phyloP scores from a whole-genome alignment of 92 coral and sea anemone genomes.

The Bergia sp. region DNA sequence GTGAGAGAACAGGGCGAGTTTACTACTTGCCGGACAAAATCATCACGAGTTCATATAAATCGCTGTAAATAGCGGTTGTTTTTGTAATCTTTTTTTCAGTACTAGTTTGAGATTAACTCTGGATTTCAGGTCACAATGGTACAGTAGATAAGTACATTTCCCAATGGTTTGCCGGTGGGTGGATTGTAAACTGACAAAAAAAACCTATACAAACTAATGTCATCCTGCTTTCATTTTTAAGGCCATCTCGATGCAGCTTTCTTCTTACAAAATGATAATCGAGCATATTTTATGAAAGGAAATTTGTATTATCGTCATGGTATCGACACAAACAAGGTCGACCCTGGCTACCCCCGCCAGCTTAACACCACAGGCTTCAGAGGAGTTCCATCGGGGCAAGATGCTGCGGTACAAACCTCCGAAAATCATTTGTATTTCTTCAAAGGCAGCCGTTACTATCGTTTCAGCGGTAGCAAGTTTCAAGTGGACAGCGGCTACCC shows the following conservation, averaged over 20 bases:
- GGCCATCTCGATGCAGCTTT: slow-evolving; percentile 3
- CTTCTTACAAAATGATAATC: slow-evolving; percentile 46
- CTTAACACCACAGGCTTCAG: not conserved
- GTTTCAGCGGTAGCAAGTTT: slow-evolving; percentile 65
- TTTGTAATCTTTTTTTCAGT: no score
- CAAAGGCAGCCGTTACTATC: slow-evolving; percentile 72
- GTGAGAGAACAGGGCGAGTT: no score
- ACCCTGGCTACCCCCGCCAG: slow-evolving; percentile 69
- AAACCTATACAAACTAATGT: no score
- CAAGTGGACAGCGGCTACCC: slow-evolving; percentile 74
- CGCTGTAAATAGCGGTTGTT: no score
- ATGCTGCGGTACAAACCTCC: slow-evolving; percentile 25
- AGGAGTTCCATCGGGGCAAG: not conserved
- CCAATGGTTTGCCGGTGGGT: no score
- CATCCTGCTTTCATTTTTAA: not conserved
- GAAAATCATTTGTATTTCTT: slow-evolving; percentile 76
- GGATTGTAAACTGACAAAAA: not conserved
- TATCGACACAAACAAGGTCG: slow-evolving; percentile 54
- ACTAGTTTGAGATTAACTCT: no score
- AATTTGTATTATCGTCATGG: slow-evolving; percentile 76
- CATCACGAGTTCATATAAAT: no score
- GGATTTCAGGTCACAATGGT: no score
- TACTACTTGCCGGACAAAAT: no score
- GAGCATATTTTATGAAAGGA: slow-evolving; percentile 84
- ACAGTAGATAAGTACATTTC: no score